Evolutionary conservation across 2,113 vertebrate species (phyloP).

Genomic region (Actinemys pallida): DNA sequence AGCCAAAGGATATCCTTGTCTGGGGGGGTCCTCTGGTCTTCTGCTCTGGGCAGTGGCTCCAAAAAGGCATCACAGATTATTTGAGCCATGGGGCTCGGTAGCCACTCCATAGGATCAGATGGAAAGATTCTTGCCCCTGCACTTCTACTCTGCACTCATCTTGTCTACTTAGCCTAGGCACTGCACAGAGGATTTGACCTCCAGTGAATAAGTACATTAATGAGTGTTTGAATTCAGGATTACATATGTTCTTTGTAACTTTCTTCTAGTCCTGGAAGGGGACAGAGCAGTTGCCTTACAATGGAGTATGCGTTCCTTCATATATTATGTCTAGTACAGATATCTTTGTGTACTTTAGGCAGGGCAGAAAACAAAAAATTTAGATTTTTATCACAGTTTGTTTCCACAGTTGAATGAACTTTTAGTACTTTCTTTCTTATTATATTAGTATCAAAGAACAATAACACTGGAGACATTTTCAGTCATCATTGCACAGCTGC

Average conservation of each 20-base stretch:
- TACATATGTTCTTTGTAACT: neutral
- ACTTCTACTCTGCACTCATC: neutral
- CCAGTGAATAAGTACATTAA: neutral
- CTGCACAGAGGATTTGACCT: neutral
- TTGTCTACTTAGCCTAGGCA: neutral
- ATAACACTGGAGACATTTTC: slow-evolving; percentile 64
- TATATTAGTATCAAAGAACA: slow-evolving; percentile 35
- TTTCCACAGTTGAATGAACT: neutral
- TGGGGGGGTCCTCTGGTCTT: neutral
- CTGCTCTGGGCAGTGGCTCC: neutral
- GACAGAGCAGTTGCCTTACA: neutral
- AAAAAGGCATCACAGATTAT: neutral
- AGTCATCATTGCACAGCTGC: slow-evolving; percentile 48
- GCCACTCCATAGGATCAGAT: neutral
- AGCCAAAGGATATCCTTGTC: too few relatives aligned
- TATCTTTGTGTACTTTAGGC: neutral
- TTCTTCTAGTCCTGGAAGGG: neutral
- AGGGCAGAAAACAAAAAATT: neutral
- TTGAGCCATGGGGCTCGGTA: neutral
- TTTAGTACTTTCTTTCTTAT: neutral
- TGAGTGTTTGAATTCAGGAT: neutral
- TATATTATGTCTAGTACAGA: neutral
- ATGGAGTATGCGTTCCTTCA: neutral
- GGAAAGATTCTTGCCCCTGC: neutral
- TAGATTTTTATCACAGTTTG: neutral